These are phyloP conservation scores for Drosophila sturtevanti DNA, from an alignment of 1,140 invertebrate genomes.

Conservation along the genomic window DNA sequence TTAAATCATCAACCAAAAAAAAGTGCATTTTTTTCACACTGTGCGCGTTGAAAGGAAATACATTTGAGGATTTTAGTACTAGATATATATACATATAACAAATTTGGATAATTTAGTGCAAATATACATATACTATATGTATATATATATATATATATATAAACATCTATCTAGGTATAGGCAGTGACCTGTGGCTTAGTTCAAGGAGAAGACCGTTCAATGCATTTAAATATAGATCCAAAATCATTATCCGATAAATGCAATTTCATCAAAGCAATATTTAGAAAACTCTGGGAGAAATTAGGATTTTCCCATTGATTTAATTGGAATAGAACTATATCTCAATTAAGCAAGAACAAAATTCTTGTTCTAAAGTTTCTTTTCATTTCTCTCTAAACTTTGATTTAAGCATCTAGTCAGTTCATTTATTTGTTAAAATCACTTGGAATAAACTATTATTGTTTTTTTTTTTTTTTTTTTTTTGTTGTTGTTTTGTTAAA, in stretches of 20 bases:
- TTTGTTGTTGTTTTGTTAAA: background rate
- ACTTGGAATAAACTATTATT: too few species aligned
- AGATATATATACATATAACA: constrained; percentile 49
- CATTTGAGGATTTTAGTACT: constrained; percentile 41
- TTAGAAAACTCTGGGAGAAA: too few species aligned
- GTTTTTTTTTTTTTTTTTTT: background rate
- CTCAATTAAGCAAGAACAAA: too few species aligned
- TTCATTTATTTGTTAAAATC: too few species aligned
- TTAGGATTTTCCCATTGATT: too few species aligned
- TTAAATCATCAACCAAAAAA: constrained; percentile 40
- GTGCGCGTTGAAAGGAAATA: constrained; percentile 44
- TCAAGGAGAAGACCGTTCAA: background rate
- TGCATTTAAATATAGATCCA: background rate
- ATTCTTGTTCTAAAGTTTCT: too few species aligned
- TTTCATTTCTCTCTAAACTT: too few species aligned
- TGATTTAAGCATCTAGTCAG: too few species aligned
- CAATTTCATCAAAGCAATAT: background rate
- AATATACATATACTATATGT: background rate
- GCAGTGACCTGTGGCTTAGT: constrained; percentile 8
- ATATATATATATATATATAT: too few species aligned
- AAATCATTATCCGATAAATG: background rate
- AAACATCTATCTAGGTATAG: background rate
- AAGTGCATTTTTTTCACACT: constrained; percentile 27
- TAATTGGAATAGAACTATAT: too few species aligned
- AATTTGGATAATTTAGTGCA: constrained; percentile 60